A percentile compares a stretch with the other conserved stretches of the same genome.
Evolutionary conservation across 2,888 invertebrate genomes (phyloP).

Genomic region (Drosophila nr. perissopoda): DNA sequence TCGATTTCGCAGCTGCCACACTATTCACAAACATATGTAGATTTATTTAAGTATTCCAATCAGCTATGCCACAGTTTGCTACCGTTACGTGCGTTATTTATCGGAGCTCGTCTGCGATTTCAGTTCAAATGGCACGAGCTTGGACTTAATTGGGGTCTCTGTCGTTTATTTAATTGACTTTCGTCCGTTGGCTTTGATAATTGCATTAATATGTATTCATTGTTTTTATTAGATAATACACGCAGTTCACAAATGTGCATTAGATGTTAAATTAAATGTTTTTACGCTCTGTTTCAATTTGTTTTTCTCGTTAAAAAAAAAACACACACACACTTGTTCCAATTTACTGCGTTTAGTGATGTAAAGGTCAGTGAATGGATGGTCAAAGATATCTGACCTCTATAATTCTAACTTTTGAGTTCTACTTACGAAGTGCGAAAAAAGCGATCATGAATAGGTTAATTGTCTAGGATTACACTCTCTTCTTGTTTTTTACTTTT

Average conservation of each 20-base stretch:
- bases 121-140: slow-evolving; percentile 55
- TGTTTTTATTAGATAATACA: slow-evolving; percentile 47
- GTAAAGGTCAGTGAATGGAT: neutral
- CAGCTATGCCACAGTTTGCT: slow-evolving; percentile 44
- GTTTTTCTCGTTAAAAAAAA: slow-evolving; percentile 12
- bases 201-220: slow-evolving; percentile 40
- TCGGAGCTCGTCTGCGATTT: slow-evolving; percentile 36
- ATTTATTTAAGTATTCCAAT: slow-evolving; percentile 52
- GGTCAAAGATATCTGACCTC: neutral
- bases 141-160: slow-evolving; percentile 44
- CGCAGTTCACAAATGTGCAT: slow-evolving; percentile 10
- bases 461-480: neutral
- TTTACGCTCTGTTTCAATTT: slow-evolving; percentile 55
- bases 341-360: neutral
- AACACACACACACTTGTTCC: neutral
- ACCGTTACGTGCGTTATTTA: slow-evolving; percentile 44
- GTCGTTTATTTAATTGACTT: slow-evolving; percentile 37
- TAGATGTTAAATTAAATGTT: slow-evolving; percentile 9
- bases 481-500: neutral
- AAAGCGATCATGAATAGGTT: neutral
- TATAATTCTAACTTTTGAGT: neutral
- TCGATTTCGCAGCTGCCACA: slow-evolving; percentile 52
- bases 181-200: slow-evolving; percentile 40
- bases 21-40: neutral
- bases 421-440: neutral